Conservation (phyloP, 2,797 vertebrate genomes). For the Choloepus didactylus region DNA sequence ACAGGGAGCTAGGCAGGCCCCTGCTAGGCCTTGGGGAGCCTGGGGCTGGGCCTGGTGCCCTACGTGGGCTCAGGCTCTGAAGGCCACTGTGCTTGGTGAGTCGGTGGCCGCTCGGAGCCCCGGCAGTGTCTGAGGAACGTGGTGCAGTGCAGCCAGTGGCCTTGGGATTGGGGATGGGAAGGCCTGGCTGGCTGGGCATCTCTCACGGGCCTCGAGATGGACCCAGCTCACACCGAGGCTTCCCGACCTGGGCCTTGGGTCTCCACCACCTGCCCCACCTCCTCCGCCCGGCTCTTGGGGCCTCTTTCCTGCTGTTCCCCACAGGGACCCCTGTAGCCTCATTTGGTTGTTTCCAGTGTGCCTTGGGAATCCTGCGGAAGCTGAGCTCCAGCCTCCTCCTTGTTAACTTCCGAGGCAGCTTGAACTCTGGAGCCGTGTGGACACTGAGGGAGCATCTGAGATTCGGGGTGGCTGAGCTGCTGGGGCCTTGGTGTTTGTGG, state of each 20-base stretch:
- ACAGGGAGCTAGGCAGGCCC: not conserved
- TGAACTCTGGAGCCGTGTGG: not conserved
- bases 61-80: not conserved
- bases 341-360: not conserved
- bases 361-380: not conserved
- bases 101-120: not conserved
- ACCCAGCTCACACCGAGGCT: not conserved
- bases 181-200: not conserved
- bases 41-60: not conserved
- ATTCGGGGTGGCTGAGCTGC: not conserved
- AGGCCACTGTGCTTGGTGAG: not conserved
- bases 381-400: not conserved
- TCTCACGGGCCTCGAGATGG: not conserved
- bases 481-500: not conserved
- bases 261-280: not conserved
- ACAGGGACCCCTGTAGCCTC: too few relatives aligned
- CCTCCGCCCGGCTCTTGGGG: not conserved
- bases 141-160: not conserved
- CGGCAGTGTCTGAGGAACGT: not conserved
- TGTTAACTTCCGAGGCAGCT: not conserved
- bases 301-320: not conserved
- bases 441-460: rapidly evolving
- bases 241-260: not conserved
- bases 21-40: not conserved
- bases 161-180: not conserved